Conservation (phyloP, 2,113 vertebrate species). For the Caloenas nicobarica region DNA sequence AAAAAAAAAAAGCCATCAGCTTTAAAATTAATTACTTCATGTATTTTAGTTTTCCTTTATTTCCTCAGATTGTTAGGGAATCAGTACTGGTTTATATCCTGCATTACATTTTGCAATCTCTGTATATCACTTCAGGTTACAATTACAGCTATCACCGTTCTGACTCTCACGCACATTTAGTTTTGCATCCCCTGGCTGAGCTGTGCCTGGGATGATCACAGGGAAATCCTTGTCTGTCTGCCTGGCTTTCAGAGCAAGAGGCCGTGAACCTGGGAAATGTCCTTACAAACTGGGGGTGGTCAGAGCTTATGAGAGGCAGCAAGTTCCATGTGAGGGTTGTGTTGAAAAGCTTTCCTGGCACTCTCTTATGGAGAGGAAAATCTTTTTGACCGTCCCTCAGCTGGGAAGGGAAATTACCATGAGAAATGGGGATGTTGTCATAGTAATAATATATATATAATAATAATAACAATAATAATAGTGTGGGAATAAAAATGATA, state of each 20-base stretch:
- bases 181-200: neutral
- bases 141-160: accelerated
- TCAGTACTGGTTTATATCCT: neutral
- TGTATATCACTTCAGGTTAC: neutral
- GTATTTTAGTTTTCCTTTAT: neutral
- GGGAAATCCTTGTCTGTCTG: accelerated
- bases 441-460: neutral
- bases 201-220: neutral
- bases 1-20: neutral
- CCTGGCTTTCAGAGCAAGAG: neutral
- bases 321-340: accelerated
- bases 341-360: neutral
- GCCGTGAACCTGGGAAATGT: neutral
- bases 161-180: accelerated
- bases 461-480: no score
- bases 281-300: neutral
- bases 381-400: neutral
- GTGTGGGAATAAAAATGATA: neutral
- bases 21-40: neutral
- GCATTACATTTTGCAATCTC: neutral
- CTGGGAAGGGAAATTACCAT: neutral
- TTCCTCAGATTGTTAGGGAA: neutral
- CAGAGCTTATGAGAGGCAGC: neutral
- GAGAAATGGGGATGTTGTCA: neutral
- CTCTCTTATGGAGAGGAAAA: neutral